Evolutionary conservation across 2,888 invertebrate genomes (phyloP), one percentile per base, ranked within the genome.

Genomic region (Timema cristinae): DNA sequence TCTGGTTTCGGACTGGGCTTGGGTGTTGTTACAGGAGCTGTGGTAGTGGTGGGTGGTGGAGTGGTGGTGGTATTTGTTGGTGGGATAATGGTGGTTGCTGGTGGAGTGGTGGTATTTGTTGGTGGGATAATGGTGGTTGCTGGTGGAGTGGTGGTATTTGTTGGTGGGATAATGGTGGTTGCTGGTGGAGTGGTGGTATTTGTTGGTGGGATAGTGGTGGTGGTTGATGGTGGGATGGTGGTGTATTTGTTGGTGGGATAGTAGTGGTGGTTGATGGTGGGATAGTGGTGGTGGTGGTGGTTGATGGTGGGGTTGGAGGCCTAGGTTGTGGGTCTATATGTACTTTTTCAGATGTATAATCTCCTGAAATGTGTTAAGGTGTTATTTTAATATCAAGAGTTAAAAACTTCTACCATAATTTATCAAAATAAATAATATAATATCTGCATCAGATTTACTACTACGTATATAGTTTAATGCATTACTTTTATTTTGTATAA

Each of bases 1-100:
- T 77, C 76, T 9, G 84, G 83, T 49, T 80, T 77, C 10, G 78
- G 78, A 54, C 76, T 76, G 2, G 79, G 78, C 48, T 78, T 69
- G 6, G 79, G 75, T 50, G 79, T 70, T 5, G 79, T 73, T 7
- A 74, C 70, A 9, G 73, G 47, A 13, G 82, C 79, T 76, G 63
- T 63, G 47, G 63, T 32, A 47, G 63, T n/a, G 32, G 15, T 15
- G 6, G 63, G 32, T 7, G 67, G 63, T 15, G 7, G 11, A 13
- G 63, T 32, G 7, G 15, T 15, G 6, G 32, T 63, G 0, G 63
- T 63, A 4, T 32, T 32, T 4, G 32, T 2, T 2, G 63, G 16
- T 15, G 16, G 11, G 15, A 11, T 5, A 0, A 50, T 63, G 7
- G 63, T 15, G 6, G 63, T 63, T 0, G 63, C 7, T 7, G 67